Percentiles rank a stretch among this genome's conserved stretches.
Evolutionary conservation across 1,140 invertebrate genomes (phyloP).

Genomic region (Acromyrmex heyeri): DNA sequence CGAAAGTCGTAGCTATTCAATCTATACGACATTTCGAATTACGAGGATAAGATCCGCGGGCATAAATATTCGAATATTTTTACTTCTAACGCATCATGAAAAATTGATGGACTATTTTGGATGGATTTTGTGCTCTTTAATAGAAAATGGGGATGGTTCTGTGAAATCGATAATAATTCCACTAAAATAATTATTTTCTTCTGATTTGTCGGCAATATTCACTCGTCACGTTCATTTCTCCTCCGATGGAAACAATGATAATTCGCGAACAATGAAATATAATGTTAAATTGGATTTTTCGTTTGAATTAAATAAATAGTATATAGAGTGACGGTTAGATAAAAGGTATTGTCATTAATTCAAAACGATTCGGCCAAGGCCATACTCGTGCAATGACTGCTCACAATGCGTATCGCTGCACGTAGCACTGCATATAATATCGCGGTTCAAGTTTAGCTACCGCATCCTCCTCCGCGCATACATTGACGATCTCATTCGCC

Average conservation of each 20-base stretch:
- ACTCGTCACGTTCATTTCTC: background rate
- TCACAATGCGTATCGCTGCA: constrained; percentile 59
- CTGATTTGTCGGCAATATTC: background rate
- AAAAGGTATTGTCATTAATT: constrained; percentile 54
- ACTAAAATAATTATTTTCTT: constrained; percentile 1
- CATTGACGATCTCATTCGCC: constrained; percentile 37
- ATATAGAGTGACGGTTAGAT: background rate
- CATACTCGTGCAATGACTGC: constrained; percentile 48
- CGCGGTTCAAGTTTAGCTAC: constrained; percentile 65
- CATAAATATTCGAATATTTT: background rate
- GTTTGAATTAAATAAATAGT: constrained; percentile 16
- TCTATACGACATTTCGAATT: background rate
- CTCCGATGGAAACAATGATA: background rate
- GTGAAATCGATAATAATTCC: background rate
- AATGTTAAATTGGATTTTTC: constrained; percentile 56
- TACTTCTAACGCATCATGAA: background rate
- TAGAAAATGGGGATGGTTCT: background rate
- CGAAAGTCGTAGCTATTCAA: background rate
- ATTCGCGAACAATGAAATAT: background rate
- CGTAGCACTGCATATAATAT: constrained; percentile 47
- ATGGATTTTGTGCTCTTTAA: background rate
- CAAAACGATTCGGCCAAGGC: constrained; percentile 59
- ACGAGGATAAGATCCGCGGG: too few species aligned
- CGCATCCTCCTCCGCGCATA: constrained; percentile 40
- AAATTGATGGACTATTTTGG: background rate